A percentile compares a stretch with the other conserved stretches of the same genome.
These are phyloP conservation scores for Pterocles gutturalis DNA, from an alignment of 2,113 vertebrate species.

Conservation along the genomic window DNA sequence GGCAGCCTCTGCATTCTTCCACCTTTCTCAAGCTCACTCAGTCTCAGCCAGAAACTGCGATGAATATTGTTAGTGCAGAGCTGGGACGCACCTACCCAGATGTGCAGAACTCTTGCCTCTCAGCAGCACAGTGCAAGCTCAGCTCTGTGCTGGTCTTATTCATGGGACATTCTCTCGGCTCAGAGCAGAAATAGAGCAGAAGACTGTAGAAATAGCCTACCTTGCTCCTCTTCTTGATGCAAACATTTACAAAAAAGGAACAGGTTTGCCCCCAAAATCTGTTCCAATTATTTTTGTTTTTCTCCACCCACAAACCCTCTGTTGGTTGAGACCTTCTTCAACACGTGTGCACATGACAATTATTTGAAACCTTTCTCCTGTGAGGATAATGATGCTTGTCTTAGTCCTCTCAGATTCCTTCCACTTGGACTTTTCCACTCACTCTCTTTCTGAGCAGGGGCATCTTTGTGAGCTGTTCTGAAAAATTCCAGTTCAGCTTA, in stretches of 20 bases:
- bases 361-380: not conserved
- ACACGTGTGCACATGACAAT: not conserved
- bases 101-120: accelerated
- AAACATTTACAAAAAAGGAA: not conserved
- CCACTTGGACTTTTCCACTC: not conserved
- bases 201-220: not conserved
- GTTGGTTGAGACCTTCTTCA: not conserved
- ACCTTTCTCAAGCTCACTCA: not conserved
- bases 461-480: not conserved
- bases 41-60: not conserved
- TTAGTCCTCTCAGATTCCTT: not conserved
- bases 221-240: not conserved
- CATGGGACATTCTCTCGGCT: accelerated
- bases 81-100: not conserved
- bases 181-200: not conserved
- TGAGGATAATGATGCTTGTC: not conserved
- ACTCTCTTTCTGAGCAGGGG: not conserved
- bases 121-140: not conserved
- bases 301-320: not conserved
- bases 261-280: not conserved
- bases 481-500: not conserved
- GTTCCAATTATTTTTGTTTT: not conserved
- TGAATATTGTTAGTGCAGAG: not conserved
- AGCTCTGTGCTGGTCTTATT: accelerated
- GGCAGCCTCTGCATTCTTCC: not conserved